Evolutionary conservation across 2,888 invertebrate genomes (phyloP).

Genomic region (Hirtodrosophila alboralis): DNA sequence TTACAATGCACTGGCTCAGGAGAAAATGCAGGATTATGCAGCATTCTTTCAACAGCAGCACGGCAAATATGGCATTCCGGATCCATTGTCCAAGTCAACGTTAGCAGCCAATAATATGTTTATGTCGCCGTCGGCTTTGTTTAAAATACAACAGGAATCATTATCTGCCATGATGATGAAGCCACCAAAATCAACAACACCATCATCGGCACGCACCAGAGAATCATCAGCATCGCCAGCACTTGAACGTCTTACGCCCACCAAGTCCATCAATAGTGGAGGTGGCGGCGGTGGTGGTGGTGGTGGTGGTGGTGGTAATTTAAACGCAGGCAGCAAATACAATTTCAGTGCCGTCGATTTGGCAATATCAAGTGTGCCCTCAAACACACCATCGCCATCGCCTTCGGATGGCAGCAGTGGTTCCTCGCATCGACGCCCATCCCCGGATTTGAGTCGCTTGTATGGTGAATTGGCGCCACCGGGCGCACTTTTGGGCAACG

Average conservation of each 20-base stretch:
- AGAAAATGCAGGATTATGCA: slow-evolving; percentile 85
- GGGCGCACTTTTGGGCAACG: slow-evolving; percentile 57
- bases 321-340: slow-evolving; percentile 78
- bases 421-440: slow-evolving; percentile 79
- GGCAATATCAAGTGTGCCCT: slow-evolving; percentile 84
- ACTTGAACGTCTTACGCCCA: slow-evolving; percentile 82
- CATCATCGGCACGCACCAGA: slow-evolving; percentile 80
- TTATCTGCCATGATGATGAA: slow-evolving; percentile 86
- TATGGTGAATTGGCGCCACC: slow-evolving; percentile 82
- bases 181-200: slow-evolving; percentile 84
- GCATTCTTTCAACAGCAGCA: slow-evolving; percentile 85
- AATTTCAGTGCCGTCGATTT: slow-evolving; percentile 84
- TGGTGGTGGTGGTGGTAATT: slow-evolving; percentile 63
- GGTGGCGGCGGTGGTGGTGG: slow-evolving; percentile 46
- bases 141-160: slow-evolving; percentile 88
- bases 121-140: slow-evolving; percentile 88
- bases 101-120: slow-evolving; percentile 92
- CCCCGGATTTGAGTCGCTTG: slow-evolving; percentile 82
- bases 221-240: slow-evolving; percentile 84
- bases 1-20: slow-evolving; percentile 83
- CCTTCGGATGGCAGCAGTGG: slow-evolving; percentile 82
- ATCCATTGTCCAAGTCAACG: slow-evolving; percentile 90
- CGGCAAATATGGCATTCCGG: slow-evolving; percentile 86
- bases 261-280: slow-evolving; percentile 72
- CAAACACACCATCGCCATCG: slow-evolving; percentile 82